Conservation (phyloP, 92 coral and sea anemone genomes). For the Desmophyllum pertusum region DNA sequence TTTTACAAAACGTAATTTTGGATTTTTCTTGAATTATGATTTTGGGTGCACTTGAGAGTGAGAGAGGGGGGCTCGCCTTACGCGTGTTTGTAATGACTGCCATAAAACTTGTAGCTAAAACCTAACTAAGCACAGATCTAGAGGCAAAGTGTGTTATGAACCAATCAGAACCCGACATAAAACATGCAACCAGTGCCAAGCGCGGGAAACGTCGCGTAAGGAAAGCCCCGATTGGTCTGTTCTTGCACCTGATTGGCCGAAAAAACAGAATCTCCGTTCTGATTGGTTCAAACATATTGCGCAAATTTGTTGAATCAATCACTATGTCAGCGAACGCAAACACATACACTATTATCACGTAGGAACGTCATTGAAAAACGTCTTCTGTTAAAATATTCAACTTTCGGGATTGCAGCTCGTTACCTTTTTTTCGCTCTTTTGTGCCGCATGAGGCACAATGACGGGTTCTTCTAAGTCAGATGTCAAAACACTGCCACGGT, state of each 20-base stretch:
- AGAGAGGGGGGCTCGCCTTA: too few relatives aligned
- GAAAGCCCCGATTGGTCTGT: neutral
- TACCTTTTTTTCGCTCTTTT: conserved; percentile 93
- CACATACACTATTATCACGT: neutral
- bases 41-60: too few relatives aligned
- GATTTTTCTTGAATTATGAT: too few relatives aligned
- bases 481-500: conserved; percentile 94
- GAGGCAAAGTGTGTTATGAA: neutral
- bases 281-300: neutral
- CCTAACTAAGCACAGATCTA: too few relatives aligned
- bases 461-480: conserved; percentile 96
- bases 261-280: neutral
- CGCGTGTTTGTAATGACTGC: too few relatives aligned
- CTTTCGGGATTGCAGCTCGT: neutral
- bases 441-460: conserved; percentile 98
- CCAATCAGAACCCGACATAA: too few relatives aligned
- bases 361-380: neutral
- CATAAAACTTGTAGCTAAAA: too few relatives aligned
- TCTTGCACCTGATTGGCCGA: neutral
- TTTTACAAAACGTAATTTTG: too few relatives aligned
- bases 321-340: neutral
- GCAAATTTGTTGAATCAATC: neutral
- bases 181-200: neutral
- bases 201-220: neutral
- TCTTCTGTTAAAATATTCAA: too few relatives aligned